Evolutionary conservation across 2,797 vertebrate genomes (phyloP).

Genomic region (Sebastes steindachneri): DNA sequence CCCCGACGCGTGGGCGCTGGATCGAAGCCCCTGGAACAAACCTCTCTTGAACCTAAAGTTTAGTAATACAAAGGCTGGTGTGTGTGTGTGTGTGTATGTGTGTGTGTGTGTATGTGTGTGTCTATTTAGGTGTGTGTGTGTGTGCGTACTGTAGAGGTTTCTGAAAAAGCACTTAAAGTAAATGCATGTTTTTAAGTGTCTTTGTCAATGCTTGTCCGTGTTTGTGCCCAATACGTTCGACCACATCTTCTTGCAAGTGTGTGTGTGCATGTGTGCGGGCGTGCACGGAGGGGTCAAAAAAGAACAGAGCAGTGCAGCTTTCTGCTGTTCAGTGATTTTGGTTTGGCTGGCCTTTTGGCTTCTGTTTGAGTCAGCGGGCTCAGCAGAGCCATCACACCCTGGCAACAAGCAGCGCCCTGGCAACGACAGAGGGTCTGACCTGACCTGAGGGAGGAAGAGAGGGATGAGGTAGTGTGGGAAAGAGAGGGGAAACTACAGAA

Average conservation of each 20-base stretch:
- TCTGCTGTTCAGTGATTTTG: constrained; percentile 71
- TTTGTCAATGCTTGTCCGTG: not conserved
- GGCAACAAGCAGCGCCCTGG: constrained; percentile 52
- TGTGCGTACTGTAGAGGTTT: not conserved
- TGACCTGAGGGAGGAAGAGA: constrained; percentile 29
- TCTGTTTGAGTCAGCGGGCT: constrained; percentile 66
- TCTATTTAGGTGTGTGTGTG: not conserved
- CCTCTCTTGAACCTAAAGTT: constrained; percentile 46
- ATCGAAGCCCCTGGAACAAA: constrained; percentile 56
- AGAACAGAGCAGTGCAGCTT: constrained; percentile 51
- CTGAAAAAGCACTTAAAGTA: not conserved
- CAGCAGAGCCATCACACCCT: constrained; percentile 58
- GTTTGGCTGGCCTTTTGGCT: constrained; percentile 69
- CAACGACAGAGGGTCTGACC: constrained; percentile 48
- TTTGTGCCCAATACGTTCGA: not conserved
- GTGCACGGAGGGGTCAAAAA: constrained; percentile 38
- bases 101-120: not conserved
- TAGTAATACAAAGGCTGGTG: constrained; percentile 2
- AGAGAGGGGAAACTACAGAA: not conserved
- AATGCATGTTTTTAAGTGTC: constrained; percentile 6
- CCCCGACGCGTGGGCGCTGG: constrained; percentile 46
- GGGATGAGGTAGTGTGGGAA: constrained; percentile 16
- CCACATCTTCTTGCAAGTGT: not conserved
- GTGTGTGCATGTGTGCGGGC: not conserved
- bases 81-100: not conserved